Conservation (phyloP, 1,140 invertebrate genomes). For the Drosophila virilis region DNA sequence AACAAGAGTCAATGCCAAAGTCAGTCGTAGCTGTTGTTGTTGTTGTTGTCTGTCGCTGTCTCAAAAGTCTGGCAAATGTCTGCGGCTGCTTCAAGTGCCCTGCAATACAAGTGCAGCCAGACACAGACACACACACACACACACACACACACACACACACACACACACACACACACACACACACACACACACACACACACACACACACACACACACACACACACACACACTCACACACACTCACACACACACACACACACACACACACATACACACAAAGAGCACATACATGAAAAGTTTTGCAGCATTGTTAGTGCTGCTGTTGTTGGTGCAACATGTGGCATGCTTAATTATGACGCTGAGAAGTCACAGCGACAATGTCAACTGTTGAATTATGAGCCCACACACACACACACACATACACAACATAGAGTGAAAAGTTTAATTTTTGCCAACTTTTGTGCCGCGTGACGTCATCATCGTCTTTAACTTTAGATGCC, state of each 20-base stretch:
- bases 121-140: conserved; percentile 20
- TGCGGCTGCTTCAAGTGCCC: conserved; percentile 67
- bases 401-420: conserved; percentile 7
- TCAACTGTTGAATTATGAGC: conserved; percentile 61
- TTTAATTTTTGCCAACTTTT: conserved; percentile 36
- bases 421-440: neutral
- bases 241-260: too few relatives aligned
- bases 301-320: conserved; percentile 39
- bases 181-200: conserved; percentile 26
- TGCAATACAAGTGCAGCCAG: conserved; percentile 36
- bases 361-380: conserved; percentile 63
- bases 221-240: too few relatives aligned
- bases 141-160: conserved; percentile 30
- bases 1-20: conserved; percentile 33
- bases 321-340: conserved; percentile 70
- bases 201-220: conserved; percentile 23
- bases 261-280: conserved; percentile 26
- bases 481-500: neutral
- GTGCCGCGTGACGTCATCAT: conserved; percentile 38
- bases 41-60: conserved; percentile 48
- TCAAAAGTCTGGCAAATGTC: conserved; percentile 77
- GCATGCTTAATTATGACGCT: conserved; percentile 77
- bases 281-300: conserved; percentile 55
- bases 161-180: conserved; percentile 21
- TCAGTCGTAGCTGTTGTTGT: conserved; percentile 25